Evolutionary conservation across 2,113 vertebrate genomes (phyloP).

Genomic region (Amia ocellicauda): DNA sequence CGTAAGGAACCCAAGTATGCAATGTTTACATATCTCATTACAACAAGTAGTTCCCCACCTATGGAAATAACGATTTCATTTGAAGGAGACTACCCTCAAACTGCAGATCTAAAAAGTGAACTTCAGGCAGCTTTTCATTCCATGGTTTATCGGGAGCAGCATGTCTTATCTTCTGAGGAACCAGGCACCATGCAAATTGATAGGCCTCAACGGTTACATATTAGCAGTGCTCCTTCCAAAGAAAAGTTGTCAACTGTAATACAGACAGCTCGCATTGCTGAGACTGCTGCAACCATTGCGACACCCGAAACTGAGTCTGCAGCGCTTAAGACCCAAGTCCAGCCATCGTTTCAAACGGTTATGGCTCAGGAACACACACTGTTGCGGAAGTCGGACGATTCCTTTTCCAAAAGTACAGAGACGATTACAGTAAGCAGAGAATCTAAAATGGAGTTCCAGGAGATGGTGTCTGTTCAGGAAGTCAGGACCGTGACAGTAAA

Average conservation of each 20-base stretch:
- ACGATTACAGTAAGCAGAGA: conserved; percentile 50
- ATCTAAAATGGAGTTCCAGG: conserved; percentile 52
- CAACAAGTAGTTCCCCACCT: conserved; percentile 47
- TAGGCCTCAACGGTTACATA: conserved; percentile 33
- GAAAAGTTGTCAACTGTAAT: conserved; percentile 49
- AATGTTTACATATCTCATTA: conserved; percentile 71
- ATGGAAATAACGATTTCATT: conserved; percentile 73
- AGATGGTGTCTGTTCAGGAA: conserved; percentile 59
- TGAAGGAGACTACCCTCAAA: conserved; percentile 69
- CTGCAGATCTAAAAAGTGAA: conserved; percentile 66
- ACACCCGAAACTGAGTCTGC: conserved; percentile 42
- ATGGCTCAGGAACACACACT: conserved; percentile 42
- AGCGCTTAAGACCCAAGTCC: conserved; percentile 44
- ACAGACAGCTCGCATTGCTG: conserved; percentile 43
- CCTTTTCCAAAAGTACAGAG: conserved; percentile 34
- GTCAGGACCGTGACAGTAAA: conserved; percentile 45
- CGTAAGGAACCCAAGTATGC: conserved; percentile 58
- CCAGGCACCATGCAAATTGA: conserved; percentile 34
- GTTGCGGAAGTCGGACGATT: conserved; percentile 48
- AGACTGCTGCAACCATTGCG: conserved; percentile 42
- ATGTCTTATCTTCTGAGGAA: conserved; percentile 62
- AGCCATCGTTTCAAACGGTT: conserved; percentile 35
- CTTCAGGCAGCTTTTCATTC: conserved; percentile 70
- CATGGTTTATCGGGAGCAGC: conserved; percentile 72
- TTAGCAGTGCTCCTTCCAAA: conserved; percentile 33